phyloP scores from a whole-genome alignment of 2,113 vertebrate species.

The Phrynosoma platyrhinos region DNA sequence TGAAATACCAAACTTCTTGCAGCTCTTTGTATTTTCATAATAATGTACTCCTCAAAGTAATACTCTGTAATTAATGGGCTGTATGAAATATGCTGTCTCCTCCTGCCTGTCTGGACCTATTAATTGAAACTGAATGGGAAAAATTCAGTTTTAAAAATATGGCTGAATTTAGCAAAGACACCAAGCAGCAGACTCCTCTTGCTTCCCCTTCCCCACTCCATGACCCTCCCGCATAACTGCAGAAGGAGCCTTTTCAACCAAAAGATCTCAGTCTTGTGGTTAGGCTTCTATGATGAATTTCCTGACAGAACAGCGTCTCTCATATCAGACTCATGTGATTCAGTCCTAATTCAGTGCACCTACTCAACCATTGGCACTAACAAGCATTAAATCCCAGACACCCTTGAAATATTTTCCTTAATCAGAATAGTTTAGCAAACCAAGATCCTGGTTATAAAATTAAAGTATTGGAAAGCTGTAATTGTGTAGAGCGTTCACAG shows the following conservation, averaged over 20 bases:
- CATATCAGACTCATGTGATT: background rate
- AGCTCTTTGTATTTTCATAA: slow-evolving; percentile 31
- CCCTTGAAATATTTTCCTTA: background rate
- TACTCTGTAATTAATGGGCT: slow-evolving; percentile 58
- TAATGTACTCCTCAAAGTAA: slow-evolving; percentile 51
- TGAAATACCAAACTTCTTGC: slow-evolving; percentile 42
- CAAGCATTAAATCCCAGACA: background rate
- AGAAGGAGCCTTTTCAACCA: slow-evolving; percentile 11
- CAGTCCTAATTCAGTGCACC: background rate
- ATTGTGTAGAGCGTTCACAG: background rate
- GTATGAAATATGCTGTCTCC: slow-evolving; percentile 59
- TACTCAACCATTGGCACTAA: background rate
- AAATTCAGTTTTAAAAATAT: slow-evolving; percentile 27
- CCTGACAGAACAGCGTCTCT: background rate
- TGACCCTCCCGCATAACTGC: slow-evolving; percentile 7
- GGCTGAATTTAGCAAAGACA: background rate
- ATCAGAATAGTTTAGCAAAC: background rate
- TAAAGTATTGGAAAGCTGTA: background rate
- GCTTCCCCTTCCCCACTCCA: background rate
- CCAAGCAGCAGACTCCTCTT: slow-evolving; percentile 13
- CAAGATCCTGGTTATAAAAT: background rate
- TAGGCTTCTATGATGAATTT: background rate
- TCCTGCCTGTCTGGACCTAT: slow-evolving; percentile 36
- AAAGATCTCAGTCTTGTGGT: slow-evolving; percentile 6
- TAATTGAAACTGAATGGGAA: slow-evolving; percentile 47